These are phyloP conservation scores for Cyaniris semiargus DNA, from an alignment of 2,888 invertebrate species.

Conservation along the genomic window DNA sequence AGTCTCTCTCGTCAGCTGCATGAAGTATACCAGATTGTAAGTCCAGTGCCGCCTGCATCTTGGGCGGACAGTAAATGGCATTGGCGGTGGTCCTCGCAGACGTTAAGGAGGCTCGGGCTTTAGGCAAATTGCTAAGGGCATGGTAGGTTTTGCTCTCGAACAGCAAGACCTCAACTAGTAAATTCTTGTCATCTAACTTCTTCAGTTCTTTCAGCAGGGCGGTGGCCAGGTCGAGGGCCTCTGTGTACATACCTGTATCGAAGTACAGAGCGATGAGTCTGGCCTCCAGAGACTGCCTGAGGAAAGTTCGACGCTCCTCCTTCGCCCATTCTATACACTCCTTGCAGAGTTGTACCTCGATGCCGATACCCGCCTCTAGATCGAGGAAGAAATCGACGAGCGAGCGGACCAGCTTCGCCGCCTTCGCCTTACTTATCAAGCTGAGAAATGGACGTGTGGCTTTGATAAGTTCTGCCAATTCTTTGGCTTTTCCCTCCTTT, in stretches of 20 bases:
- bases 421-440: conserved; percentile 98
- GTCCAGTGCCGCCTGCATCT: conserved; percentile 98
- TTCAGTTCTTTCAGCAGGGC: conserved; percentile 96
- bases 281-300: conserved; percentile 97
- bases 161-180: conserved; percentile 98
- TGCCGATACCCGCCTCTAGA: conserved; percentile 97
- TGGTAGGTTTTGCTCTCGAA: conserved; percentile 99
- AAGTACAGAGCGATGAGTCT: conserved; percentile 96
- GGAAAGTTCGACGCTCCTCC: conserved; percentile 97
- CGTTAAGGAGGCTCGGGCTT: conserved; percentile 97
- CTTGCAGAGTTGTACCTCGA: conserved; percentile 94
- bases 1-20: conserved; percentile 99
- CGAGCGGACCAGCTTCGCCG: conserved; percentile 97
- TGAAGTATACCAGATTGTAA: conserved; percentile 98
- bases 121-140: conserved; percentile 97
- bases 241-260: conserved; percentile 93
- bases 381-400: conserved; percentile 98
- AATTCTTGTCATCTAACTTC: conserved; percentile 99
- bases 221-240: conserved; percentile 91
- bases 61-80: conserved; percentile 99
- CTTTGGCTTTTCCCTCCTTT: conserved; percentile 95
- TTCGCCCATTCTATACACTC: conserved; percentile 99
- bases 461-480: conserved; percentile 94
- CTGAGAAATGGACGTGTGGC: conserved; percentile 96
- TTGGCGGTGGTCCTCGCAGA: conserved; percentile 99